Base-by-base conservation (phyloP, 2,888 invertebrate genomes). In the Drosophila monieri region DNA sequence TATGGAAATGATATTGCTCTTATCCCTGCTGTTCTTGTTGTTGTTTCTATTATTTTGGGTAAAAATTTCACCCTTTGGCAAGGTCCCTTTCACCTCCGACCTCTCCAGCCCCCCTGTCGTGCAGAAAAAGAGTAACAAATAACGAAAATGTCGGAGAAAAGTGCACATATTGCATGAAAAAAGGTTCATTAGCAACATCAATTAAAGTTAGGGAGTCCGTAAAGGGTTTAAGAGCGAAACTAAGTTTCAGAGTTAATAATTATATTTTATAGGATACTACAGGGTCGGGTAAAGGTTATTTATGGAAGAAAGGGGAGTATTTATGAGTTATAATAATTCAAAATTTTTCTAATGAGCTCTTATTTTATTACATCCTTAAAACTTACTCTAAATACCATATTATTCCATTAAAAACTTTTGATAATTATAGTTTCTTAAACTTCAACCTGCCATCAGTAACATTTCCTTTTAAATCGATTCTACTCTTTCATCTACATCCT, bases 141-240 rank as follows among this genome's bases (percentile, higher is more conserved):
- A 67, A 46, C 46, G 6, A 18, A 47, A 80, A 73, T 67, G 71
- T 70, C 55, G 58, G 74, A 51, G 76, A 54, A 84, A 79, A 80
- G 86, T 80, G 84, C 77, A 86, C 84, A 86, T 84, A 80, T 76
- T 84, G 86, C 69, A 72, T 71, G 66, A 59, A 72, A 66, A 79
- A 86, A 49, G 66, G 73, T 62, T 84, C 76, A 80, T 84, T 84
- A 86, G 56, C 52, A 64, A 54, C 60, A 61, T 55, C 60, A 75
- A 84, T 86, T 80, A 83, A 67, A 70, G 65, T 77, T 68, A 15
- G 14, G 30, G 27, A 32, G 8, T 6, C 15, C 32, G 14, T 18
- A 64, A 48, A 54, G 12, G 30, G 32, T 32, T 32, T 32, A 9
- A 8, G 3, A 12, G 6, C 10, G 4, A 46, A 43, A 39, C 44